phyloP scores from a whole-genome alignment of 2,113 vertebrate genomes.

The Hypomesus transpacificus region DNA sequence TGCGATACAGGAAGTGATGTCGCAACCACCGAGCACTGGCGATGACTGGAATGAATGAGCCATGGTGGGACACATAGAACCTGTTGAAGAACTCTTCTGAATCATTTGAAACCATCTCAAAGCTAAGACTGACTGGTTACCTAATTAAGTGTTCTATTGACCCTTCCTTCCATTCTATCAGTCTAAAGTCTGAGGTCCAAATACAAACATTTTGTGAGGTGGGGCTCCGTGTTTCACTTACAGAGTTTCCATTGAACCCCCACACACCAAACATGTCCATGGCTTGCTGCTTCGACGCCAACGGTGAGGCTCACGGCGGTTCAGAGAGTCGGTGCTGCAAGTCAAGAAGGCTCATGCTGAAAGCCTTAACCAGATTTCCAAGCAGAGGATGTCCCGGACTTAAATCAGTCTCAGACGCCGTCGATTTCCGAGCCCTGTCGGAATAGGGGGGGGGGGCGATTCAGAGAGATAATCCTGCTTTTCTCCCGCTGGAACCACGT shows the following conservation, averaged over 20 bases:
- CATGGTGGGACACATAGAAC: too few relatives aligned
- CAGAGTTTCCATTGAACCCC: too few relatives aligned
- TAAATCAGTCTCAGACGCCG: background rate
- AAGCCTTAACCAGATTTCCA: background rate
- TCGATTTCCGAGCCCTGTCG: background rate
- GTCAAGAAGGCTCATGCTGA: background rate
- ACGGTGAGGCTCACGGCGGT: background rate
- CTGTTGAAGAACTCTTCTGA: too few relatives aligned
- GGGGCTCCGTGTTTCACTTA: too few relatives aligned
- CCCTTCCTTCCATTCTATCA: too few relatives aligned
- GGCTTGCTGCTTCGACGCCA: background rate
- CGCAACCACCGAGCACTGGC: background rate
- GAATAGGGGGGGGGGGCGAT: background rate
- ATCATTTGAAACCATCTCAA: too few relatives aligned
- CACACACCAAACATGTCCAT: background rate
- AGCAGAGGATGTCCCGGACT: background rate
- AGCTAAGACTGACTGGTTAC: too few relatives aligned
- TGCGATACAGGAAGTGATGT: background rate
- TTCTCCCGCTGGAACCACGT: background rate
- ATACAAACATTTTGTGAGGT: too few relatives aligned
- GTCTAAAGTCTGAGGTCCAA: too few relatives aligned
- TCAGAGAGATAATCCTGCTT: constrained; percentile 4
- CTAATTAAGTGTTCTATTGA: too few relatives aligned
- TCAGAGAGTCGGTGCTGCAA: background rate
- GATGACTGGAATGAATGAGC: background rate